These are phyloP conservation scores for Chaitophorus viminalis DNA, from an alignment of 2,888 invertebrate genomes.

Conservation along the genomic window DNA sequence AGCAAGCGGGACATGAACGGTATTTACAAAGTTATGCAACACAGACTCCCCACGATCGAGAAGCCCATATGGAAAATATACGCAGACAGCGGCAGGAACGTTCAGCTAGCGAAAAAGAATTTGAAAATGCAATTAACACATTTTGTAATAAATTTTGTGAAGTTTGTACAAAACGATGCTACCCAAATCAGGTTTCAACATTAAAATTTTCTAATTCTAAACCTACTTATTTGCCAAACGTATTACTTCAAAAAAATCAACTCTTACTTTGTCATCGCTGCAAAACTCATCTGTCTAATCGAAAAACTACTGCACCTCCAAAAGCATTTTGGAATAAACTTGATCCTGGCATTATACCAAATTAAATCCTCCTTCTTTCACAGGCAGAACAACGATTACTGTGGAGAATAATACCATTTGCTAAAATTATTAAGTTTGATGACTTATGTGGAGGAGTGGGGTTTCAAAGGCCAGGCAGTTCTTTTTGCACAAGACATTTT, in stretches of 20 bases:
- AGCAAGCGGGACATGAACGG: neutral
- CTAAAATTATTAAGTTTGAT: constrained; percentile 9
- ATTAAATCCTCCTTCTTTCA: neutral
- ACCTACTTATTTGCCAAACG: constrained; percentile 18
- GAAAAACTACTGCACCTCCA: neutral
- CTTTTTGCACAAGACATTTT: neutral
- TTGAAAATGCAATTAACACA: constrained; percentile 16
- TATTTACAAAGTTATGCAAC: neutral
- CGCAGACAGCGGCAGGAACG: neutral
- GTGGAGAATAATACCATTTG: constrained; percentile 10
- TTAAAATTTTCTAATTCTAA: neutral
- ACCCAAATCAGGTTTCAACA: neutral
- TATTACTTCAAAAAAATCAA: neutral
- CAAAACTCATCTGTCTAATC: neutral
- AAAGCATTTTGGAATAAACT: constrained; percentile 16
- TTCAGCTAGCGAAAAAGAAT: neutral
- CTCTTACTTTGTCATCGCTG: neutral
- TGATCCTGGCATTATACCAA: neutral
- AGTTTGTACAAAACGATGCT: constrained; percentile 6
- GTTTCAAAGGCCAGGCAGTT: constrained; percentile 27
- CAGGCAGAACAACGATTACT: neutral
- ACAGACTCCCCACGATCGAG: constrained; percentile 12
- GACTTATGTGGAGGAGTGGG: constrained; percentile 18
- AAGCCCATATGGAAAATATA: neutral
- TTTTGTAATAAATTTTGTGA: constrained; percentile 13